phyloP scores from a whole-genome alignment of 1,140 invertebrate genomes.

The Acromyrmex charruanus region DNA sequence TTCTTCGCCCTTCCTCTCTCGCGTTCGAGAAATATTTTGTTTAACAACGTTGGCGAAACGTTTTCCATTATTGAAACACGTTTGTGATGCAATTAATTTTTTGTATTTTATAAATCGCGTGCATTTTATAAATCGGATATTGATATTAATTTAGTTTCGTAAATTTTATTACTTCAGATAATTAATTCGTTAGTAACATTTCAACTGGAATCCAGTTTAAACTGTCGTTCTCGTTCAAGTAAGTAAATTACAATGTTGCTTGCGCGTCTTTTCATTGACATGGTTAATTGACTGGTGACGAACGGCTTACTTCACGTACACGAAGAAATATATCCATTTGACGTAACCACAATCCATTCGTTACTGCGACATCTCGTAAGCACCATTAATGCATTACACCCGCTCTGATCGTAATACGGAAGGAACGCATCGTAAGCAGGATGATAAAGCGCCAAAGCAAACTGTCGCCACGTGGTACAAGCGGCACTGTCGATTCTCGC shows the following conservation, averaged over 20 bases:
- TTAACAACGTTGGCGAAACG: background rate
- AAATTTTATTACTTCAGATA: background rate
- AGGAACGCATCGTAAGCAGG: slow-evolving; percentile 61
- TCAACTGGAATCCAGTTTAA: background rate
- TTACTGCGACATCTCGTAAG: slow-evolving; percentile 39
- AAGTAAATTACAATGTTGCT: slow-evolving; percentile 1
- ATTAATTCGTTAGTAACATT: background rate
- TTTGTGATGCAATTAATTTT: background rate
- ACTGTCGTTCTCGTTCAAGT: background rate
- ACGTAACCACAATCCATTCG: slow-evolving; percentile 22
- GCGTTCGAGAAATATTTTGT: background rate
- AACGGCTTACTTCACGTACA: background rate
- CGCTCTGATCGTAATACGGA: slow-evolving; percentile 46
- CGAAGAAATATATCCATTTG: slow-evolving; percentile 21
- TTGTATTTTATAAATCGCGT: background rate
- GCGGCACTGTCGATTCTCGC: slow-evolving; percentile 52
- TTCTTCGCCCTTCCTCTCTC: slow-evolving; percentile 1
- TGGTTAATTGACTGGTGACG: slow-evolving; percentile 23
- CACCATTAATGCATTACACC: slow-evolving; percentile 44
- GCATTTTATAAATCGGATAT: background rate
- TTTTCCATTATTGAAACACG: background rate
- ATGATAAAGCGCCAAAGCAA: slow-evolving; percentile 44
- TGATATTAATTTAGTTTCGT: background rate
- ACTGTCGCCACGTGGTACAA: slow-evolving; percentile 50
- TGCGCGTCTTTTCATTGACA: background rate